A percentile compares a stretch with the other conserved stretches of the same genome.
These are phyloP conservation scores for Clostera curtula DNA, from an alignment of 2,888 invertebrate genomes.

Conservation along the genomic window DNA sequence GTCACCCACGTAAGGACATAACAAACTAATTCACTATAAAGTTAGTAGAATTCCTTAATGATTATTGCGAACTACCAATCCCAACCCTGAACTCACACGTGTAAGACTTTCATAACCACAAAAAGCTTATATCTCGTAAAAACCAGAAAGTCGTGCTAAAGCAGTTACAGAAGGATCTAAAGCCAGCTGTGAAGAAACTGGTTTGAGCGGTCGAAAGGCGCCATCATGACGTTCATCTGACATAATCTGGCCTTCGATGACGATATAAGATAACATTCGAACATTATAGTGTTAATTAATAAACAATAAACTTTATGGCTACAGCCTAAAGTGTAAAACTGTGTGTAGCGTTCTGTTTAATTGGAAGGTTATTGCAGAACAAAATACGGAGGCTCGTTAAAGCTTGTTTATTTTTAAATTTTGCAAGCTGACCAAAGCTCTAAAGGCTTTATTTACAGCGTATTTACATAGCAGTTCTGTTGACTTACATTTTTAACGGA, in stretches of 20 bases:
- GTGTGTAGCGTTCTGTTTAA: neutral
- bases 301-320: neutral
- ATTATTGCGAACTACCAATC: too few species aligned
- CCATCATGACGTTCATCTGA: conserved; percentile 29
- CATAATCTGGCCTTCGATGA: conserved; percentile 39
- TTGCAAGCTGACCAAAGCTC: neutral
- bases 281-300: neutral
- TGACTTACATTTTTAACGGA: too few species aligned
- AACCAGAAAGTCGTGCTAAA: conserved; percentile 4
- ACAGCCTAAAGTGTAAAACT: neutral
- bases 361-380: neutral
- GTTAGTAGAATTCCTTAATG: too few species aligned
- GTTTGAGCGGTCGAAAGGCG: conserved; percentile 35
- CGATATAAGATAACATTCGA: neutral
- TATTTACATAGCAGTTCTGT: too few species aligned
- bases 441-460: neutral
- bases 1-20: too few species aligned
- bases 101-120: neutral
- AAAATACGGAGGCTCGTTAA: neutral
- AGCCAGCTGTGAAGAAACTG: conserved; percentile 30
- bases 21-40: too few species aligned
- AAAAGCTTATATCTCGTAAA: neutral
- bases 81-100: too few species aligned
- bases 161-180: conserved; percentile 11
- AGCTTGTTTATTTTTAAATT: conserved; percentile 2